Base-by-base conservation (phyloP, 2,797 vertebrate species). In the Chiroxiphia lanceolata region DNA sequence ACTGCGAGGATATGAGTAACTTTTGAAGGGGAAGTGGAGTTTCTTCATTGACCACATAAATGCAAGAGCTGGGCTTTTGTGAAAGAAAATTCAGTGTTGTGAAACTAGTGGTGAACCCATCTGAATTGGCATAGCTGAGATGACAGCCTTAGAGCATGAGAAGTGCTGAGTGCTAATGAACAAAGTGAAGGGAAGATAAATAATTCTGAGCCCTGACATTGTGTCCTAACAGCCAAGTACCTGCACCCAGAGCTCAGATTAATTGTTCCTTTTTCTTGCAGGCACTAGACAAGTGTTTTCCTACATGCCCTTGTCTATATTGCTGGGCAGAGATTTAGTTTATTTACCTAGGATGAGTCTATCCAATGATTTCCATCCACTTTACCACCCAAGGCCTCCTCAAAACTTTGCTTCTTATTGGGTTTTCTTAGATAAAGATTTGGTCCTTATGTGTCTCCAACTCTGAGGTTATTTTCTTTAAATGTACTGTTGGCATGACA, bases 1-100 rank as follows among this genome's bases (percentile, higher is more conserved):
- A 4, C 40, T 68, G 78, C 65, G 53, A 80, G 61, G 60, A 61
- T 18, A 14, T 84, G 86, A 87, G 78, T 91, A 54, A 87, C 59
- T 89, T 89, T 61, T 76, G 67, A 87, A 94, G 29, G 34, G 86
- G 95, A 96, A 94, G 87, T 79, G 34, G 53, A 50, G 5, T 93
- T 94, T 91, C 83, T 89, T 77, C 11, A 8, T 3, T 91, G 75
- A 86, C 94, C 86, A 53, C 90, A 82, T 72, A 69, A 90, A 63
- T 79, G 83, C 85, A 94, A 94, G 67, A 91, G 13, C 31, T 61
- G 45, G 38, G 56, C 36, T 94, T 91, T 93, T 89, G 34, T 64
- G 91, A 90, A 94, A 96, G 74, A 75, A 36, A 87, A 87, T 89
- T 47, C 5, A 4, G 29, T 71, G 51, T 80, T 87, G 33, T 26